A percentile compares a stretch with the other conserved stretches of the same genome.
Conservation (phyloP, 30 jellyfish, hydroid and myxozoan genomes). For the Rhopilema esculentum region DNA sequence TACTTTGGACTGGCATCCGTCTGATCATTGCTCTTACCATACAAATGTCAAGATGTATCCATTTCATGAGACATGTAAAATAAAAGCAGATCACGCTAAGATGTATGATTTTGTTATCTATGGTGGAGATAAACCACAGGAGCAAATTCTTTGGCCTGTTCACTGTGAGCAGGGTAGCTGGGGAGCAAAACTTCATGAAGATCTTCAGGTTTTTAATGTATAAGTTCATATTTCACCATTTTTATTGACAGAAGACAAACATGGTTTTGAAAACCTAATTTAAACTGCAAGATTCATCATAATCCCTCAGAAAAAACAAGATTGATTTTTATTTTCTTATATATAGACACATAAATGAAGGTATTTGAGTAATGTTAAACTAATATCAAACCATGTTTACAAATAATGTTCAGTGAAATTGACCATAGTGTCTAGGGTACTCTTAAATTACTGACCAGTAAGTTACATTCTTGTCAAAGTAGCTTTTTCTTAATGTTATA, state of each 20-base stretch:
- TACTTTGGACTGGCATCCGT: conserved; percentile 96
- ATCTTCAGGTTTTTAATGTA: conserved; percentile 66
- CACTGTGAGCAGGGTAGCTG: conserved; percentile 93
- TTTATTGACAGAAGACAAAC: neutral
- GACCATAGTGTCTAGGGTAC: no score
- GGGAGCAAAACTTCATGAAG: conserved; percentile 94
- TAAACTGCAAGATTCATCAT: no score
- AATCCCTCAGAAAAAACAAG: no score
- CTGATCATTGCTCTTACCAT: conserved; percentile 91
- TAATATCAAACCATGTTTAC: no score
- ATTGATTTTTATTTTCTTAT: no score
- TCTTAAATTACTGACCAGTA: no score
- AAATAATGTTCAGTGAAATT: no score
- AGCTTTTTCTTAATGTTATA: no score
- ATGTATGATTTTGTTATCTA: conserved; percentile 66
- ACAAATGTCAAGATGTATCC: conserved; percentile 77
- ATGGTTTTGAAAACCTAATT: no score
- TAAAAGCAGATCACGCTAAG: conserved; percentile 64
- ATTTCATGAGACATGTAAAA: conserved; percentile 57
- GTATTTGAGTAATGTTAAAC: no score
- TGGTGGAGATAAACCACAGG: conserved; percentile 72
- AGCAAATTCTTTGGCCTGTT: conserved; percentile 94
- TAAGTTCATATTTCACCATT: neutral
- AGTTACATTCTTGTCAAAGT: no score
- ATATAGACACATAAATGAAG: no score